Evolutionary conservation across 1,140 invertebrate genomes (phyloP).

Genomic region (Delia radicum): DNA sequence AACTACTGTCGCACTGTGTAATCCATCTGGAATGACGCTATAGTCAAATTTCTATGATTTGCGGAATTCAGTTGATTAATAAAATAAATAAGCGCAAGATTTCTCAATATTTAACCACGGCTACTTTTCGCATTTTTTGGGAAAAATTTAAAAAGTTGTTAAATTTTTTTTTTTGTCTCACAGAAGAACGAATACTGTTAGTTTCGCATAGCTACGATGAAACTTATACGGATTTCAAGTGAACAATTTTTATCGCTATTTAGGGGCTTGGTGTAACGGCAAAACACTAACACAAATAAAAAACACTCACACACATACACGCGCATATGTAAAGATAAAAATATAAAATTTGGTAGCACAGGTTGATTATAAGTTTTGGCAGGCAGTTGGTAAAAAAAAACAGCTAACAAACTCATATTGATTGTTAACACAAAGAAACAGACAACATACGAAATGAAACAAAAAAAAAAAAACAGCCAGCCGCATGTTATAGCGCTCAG

Average conservation of each 20-base stretch:
- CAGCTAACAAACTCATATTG: constrained; percentile 9
- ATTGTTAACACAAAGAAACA: neutral
- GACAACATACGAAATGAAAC: neutral
- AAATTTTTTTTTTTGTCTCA: no score
- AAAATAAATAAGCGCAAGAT: no score
- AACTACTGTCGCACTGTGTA: no score
- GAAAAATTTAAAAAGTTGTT: no score
- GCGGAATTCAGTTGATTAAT: no score
- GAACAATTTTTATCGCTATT: neutral
- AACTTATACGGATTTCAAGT: no score
- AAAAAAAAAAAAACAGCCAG: constrained; percentile 3
- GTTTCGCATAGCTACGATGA: no score
- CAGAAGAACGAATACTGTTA: no score
- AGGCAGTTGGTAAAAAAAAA: constrained; percentile 10
- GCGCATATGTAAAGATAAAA: neutral
- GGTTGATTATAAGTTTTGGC: constrained; percentile 6
- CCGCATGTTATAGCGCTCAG: constrained; percentile 9
- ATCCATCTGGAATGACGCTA: no score
- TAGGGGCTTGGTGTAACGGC: constrained; percentile 13
- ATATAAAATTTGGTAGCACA: constrained; percentile 7
- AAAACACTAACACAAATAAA: neutral
- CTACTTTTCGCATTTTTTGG: no score
- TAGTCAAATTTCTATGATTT: no score
- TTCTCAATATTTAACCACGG: no score
- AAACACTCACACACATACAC: neutral